Base-by-base conservation (phyloP, 2,113 vertebrate species). In the Athene noctua region DNA sequence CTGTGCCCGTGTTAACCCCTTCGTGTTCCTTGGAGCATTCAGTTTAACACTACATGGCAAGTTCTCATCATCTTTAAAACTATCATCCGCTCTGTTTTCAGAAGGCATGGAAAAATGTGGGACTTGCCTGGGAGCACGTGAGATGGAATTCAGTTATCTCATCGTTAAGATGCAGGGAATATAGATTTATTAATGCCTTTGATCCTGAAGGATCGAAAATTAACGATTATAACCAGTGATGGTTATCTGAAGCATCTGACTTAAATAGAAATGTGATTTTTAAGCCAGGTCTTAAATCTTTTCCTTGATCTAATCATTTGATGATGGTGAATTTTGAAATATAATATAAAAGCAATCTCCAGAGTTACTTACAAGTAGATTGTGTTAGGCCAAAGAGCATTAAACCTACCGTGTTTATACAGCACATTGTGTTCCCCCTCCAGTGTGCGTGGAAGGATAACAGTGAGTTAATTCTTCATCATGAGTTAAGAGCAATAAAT, bases 241-340 rank as follows among this genome's bases (percentile, higher is more conserved):
- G n/a, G 58, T 88, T 95, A 81, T 93, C 84, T 59, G 84, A 67
- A 83, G n/a, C 58, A 11, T 78, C 92, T 57, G 74, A 70, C 91
- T 89, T 34, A 40, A 72, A 78, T 47, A 62, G 88, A 86, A 82
- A 81, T 36, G 68, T 2, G 34, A 15, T 63, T 80, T 94, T 94
- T 46, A 92, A 89, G 87, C 81, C 58, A 40, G 84, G 23, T 62
- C 51, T 54, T 85, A 59, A 51, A 83, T 77, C 67, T 79, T 73
- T 74, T 42, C 52, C 84, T 95, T 89, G 4, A 78, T 80, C 71
- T 83, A 25, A 83, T 89, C 11, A 1, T 46, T 72, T 36, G 67
- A 36, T 80, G 54, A 6, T 73, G 25, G 4, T 77, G 55, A 71
- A 54, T 94, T 83, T 67, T 81, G 77, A 89, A 94, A 86, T 46